Percentiles rank a stretch among this genome's conserved stretches.
phyloP scores from a whole-genome alignment of 2,888 invertebrate genomes.

The Sesia bembeciformis region DNA sequence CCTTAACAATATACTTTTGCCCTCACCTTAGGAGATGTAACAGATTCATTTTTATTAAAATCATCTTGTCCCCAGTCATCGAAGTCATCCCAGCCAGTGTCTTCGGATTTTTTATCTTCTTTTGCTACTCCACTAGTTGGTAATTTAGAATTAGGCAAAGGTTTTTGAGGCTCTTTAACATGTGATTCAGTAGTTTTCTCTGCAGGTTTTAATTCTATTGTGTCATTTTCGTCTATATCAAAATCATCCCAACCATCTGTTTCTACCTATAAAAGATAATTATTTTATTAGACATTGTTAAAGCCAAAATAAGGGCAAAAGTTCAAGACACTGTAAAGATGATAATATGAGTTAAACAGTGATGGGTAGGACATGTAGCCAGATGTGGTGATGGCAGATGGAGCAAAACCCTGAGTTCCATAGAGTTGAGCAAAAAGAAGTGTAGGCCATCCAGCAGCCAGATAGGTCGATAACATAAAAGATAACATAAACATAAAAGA shows the following conservation, averaged over 20 bases:
- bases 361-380: no score
- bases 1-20: no score
- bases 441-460: no score
- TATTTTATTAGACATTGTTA: neutral
- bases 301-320: neutral
- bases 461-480: no score
- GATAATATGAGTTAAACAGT: no score
- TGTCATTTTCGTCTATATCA: slow-evolving; percentile 47
- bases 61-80: slow-evolving; percentile 60
- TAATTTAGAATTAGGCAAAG: neutral
- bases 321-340: no score
- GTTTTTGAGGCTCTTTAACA: slow-evolving; percentile 2
- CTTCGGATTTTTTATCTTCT: slow-evolving; percentile 32
- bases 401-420: no score
- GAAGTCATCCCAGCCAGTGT: slow-evolving; percentile 69
- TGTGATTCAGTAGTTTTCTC: slow-evolving; percentile 3
- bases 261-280: slow-evolving; percentile 17
- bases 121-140: slow-evolving; percentile 3
- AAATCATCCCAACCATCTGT: slow-evolving; percentile 68
- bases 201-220: slow-evolving; percentile 12
- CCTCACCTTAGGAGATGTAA: no score
- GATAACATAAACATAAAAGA: no score
- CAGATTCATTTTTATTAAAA: neutral
- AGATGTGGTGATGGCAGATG: no score
- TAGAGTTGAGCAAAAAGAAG: no score